Conservation (phyloP, 2,113 vertebrate species). For the Felis chaus region DNA sequence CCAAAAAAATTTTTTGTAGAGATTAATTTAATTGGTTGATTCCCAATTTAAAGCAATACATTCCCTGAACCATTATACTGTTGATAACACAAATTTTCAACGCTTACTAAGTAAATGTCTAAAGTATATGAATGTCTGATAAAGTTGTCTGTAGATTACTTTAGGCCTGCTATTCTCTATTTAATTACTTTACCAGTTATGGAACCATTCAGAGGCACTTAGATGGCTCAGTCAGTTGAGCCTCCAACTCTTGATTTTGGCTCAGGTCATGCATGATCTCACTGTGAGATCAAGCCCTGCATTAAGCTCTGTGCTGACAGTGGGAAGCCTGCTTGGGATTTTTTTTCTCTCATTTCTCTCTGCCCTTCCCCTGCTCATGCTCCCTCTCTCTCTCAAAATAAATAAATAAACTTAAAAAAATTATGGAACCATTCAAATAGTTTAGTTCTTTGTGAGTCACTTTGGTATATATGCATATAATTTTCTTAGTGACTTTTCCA, state of each 20-base stretch:
- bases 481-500: not conserved
- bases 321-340: too few relatives aligned
- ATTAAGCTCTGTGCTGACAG: too few relatives aligned
- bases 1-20: not conserved
- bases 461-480: not conserved
- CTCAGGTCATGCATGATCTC: too few relatives aligned
- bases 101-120: not conserved
- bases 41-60: not conserved
- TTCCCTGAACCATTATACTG: not conserved
- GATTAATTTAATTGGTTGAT: not conserved
- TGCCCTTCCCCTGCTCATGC: too few relatives aligned
- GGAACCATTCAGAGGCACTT: too few relatives aligned
- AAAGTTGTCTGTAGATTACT: not conserved
- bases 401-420: not conserved
- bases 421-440: not conserved
- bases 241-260: too few relatives aligned
- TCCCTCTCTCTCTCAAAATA: too few relatives aligned
- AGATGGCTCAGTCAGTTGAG: too few relatives aligned
- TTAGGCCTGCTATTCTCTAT: not conserved
- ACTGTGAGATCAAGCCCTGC: too few relatives aligned
- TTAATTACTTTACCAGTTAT: not conserved
- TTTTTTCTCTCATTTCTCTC: too few relatives aligned
- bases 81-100: not conserved
- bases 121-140: not conserved
- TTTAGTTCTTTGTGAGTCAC: not conserved